Percentiles rank a stretch among this genome's conserved stretches.
Conservation (phyloP, 1,140 invertebrate species). For the Lepidurus couesii region DNA sequence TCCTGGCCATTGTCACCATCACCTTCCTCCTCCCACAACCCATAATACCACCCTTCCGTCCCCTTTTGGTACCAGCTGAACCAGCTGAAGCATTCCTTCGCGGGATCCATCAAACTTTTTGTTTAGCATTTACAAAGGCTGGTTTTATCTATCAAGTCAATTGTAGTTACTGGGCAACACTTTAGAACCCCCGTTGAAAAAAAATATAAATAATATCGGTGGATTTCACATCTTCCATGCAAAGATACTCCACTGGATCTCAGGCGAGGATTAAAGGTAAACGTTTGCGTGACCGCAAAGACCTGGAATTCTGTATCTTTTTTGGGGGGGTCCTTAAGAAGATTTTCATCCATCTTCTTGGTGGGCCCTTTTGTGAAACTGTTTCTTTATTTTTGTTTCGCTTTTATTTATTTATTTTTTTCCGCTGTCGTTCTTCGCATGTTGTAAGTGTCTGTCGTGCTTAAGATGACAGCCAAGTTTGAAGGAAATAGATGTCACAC, state of each 20-base stretch:
- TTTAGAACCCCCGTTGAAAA: no score
- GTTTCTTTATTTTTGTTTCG: not conserved
- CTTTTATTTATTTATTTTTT: slow-evolving; percentile 19
- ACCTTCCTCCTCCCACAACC: not conserved
- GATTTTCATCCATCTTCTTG: not conserved
- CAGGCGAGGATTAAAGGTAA: not conserved
- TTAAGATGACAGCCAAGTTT: not conserved
- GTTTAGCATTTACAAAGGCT: no score
- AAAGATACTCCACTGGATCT: no score
- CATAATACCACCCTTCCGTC: not conserved
- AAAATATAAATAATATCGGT: no score
- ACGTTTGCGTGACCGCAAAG: not conserved
- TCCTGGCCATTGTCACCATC: not conserved
- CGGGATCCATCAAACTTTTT: no score
- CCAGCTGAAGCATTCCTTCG: not conserved
- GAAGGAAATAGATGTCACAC: slow-evolving; percentile 17
- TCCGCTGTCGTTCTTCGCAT: not conserved
- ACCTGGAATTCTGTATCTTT: not conserved
- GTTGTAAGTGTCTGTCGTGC: not conserved
- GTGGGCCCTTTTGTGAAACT: slow-evolving; percentile 6
- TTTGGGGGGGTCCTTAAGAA: not conserved
- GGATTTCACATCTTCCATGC: no score
- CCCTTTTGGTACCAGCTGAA: not conserved
- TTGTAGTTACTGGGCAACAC: no score
- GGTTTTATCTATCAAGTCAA: no score